phyloP scores from a whole-genome alignment of 2,113 vertebrate genomes.

The Sapajus apella region DNA sequence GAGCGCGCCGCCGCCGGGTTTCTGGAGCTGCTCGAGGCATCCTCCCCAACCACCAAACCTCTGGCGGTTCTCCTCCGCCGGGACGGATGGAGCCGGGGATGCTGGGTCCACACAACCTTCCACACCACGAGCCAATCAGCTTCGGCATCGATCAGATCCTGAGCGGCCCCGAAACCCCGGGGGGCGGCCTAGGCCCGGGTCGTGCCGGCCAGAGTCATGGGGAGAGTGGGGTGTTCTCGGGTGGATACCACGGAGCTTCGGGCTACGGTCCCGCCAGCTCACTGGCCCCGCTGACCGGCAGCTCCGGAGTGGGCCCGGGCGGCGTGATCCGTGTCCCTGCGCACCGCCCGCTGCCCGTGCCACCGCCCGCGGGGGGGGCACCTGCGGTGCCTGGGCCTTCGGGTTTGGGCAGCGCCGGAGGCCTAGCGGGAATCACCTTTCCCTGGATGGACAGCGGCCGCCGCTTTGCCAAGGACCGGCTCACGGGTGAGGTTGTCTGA shows the following conservation, averaged over 20 bases:
- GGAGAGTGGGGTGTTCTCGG: slow-evolving; percentile 88
- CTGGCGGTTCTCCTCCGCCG: background rate
- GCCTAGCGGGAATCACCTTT: slow-evolving; percentile 90
- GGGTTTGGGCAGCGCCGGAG: slow-evolving; percentile 86
- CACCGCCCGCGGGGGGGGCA: slow-evolving; percentile 82
- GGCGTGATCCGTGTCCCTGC: slow-evolving; percentile 92
- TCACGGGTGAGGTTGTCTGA: slow-evolving; percentile 89
- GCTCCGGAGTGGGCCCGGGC: slow-evolving; percentile 90
- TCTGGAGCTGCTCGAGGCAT: background rate
- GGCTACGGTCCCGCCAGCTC: slow-evolving; percentile 90
- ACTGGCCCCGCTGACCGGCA: slow-evolving; percentile 91
- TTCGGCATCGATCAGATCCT: slow-evolving; percentile 96
- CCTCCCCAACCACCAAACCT: background rate
- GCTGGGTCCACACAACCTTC: slow-evolving; percentile 88
- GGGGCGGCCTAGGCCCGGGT: slow-evolving; percentile 85
- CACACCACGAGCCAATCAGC: slow-evolving; percentile 92
- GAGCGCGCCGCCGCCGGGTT: background rate
- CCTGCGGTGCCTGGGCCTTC: slow-evolving; percentile 84
- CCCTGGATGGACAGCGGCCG: slow-evolving; percentile 96
- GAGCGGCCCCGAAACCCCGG: slow-evolving; percentile 89
- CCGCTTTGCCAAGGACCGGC: slow-evolving; percentile 93
- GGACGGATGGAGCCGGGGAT: slow-evolving; percentile 89
- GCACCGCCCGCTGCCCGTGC: slow-evolving; percentile 88
- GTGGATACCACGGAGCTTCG: slow-evolving; percentile 87
- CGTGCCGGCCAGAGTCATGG: slow-evolving; percentile 82